Base-by-base conservation (phyloP, 2,113 vertebrate species). In the Sterrhoptilus dennistouni region DNA sequence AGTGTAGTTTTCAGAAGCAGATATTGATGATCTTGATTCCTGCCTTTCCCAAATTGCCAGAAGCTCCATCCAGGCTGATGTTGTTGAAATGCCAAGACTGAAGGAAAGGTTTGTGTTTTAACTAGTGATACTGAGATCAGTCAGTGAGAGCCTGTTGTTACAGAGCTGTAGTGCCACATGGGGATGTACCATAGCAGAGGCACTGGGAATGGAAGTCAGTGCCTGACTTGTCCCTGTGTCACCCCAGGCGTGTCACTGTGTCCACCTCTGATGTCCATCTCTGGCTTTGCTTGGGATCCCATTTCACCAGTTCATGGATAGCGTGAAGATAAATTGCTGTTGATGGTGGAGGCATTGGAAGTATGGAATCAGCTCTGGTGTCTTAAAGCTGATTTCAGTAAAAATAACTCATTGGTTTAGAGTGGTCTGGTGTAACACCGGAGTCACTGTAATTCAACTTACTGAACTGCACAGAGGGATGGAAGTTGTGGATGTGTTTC, bases 271-370 rank as follows among this genome's bases (percentile, higher is more conserved):
- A 16, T 56, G 22, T 38, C 8, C 16, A 11, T 83, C 71, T 65
- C 61, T 29, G 42, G 16, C 40, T 89, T 83, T 45, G 25, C 12
- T 4, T 50, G 44, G 70, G 49, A 57, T 91, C 56, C 2, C 14
- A 1, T 70, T 87, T 64, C 47, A 20, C 33, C 40, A 29, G 36
- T 19, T 89, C 56, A 7, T 3, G 1, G 4, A 2, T 22, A 25
- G 5, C 0, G 3, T 36, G 54, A 66, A 52, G 36, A 7, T 50
- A 25, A 72, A 29, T 65, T 0, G 2, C 35, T 87, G 42, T 29
- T 79, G 40, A 10, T 50, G 17, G 12, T 24, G 45, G 27, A 77
- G 72, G 40, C 38, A 6, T 17, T 87, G 45, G 18, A 53, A 71
- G 18, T 53, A 5, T 13, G 35, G 33, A 65, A 84, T 59, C 6